Base-by-base conservation (phyloP, 92 coral and sea anemone species). In the Paragorgia papillata region DNA sequence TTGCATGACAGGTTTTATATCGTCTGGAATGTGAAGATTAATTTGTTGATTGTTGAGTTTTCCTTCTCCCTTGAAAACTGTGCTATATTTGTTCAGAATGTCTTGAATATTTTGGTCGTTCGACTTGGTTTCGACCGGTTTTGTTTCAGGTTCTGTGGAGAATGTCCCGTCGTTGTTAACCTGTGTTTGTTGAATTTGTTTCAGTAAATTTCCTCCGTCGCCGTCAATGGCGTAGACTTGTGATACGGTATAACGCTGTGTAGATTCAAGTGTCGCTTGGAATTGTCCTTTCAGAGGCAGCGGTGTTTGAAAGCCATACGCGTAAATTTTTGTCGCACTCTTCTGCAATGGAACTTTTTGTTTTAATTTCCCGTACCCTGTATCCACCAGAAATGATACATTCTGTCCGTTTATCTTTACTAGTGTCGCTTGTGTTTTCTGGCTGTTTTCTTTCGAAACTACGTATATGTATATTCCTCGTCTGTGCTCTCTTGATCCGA, bases 211-310 rank as follows among this genome's bases (percentile, higher is more conserved):
- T 19, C 77, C 83, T 25, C 65, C 66, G 17, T 21, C 48, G 29
- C 69, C 78, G 1, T 65, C 77, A 54, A 79, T 62, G 13, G 66
- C 74, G 43, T 69, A 34, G 32, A 79, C 24, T 65, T 79, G 83
- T 43, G 83, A 41, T 22, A 79, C 83, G 33, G 83, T 64, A 55
- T 79, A 66, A 8, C 76, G 65, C 40, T 66, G 65, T 35, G 27
- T 79, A 5, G 83, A 79, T 25, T 79, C 83, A 7, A 58, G 17
- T 20, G 74, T 60, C 15, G 73, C 74, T 61, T 60, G 81, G 33
- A 76, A 76, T 20, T 76, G 78, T 50, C 56, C 57, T 58, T 77
- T 18, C 44, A 62, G 15, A 7, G 70, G 80, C 1, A 57, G 80
- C 28, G 80, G 80, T 15, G 69, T 57, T 18, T 55, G 19, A 30